Evolutionary conservation across 2,113 vertebrate species (phyloP).

Genomic region (Axis porcinus): DNA sequence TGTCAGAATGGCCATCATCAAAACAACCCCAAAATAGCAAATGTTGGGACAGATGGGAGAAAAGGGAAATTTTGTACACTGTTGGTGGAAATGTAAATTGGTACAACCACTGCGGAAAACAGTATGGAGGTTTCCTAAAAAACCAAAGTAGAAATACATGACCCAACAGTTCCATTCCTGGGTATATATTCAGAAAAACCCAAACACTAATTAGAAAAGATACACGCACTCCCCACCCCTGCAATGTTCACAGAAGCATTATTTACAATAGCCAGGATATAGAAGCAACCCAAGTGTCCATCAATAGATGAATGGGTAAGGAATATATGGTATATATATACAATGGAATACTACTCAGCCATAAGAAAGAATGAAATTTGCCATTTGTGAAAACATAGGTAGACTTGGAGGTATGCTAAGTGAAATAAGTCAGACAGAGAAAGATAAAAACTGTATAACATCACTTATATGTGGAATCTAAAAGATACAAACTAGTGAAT

Average conservation of each 20-base stretch:
- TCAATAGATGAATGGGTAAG: not conserved
- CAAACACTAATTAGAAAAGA: not conserved
- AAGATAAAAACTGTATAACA: not conserved
- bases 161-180: not conserved
- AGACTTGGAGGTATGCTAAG: not conserved
- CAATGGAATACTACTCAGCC: not conserved
- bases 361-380: not conserved
- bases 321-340: not conserved
- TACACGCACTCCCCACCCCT: not conserved
- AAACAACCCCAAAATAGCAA: not conserved
- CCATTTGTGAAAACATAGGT: not conserved
- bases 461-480: not conserved
- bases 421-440: not conserved
- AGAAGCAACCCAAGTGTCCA: not conserved
- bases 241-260: not conserved
- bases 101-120: not conserved
- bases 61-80: not conserved
- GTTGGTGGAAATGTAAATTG: not conserved
- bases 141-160: not conserved
- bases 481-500: not conserved
- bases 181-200: not conserved
- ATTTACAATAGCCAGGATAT: not conserved
- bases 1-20: not conserved
- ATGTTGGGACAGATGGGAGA: not conserved
- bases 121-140: not conserved